A percentile compares a stretch with the other conserved stretches of the same genome.
Evolutionary conservation across 1,140 invertebrate species (phyloP).

Genomic region (Ruditapes philippinarum): DNA sequence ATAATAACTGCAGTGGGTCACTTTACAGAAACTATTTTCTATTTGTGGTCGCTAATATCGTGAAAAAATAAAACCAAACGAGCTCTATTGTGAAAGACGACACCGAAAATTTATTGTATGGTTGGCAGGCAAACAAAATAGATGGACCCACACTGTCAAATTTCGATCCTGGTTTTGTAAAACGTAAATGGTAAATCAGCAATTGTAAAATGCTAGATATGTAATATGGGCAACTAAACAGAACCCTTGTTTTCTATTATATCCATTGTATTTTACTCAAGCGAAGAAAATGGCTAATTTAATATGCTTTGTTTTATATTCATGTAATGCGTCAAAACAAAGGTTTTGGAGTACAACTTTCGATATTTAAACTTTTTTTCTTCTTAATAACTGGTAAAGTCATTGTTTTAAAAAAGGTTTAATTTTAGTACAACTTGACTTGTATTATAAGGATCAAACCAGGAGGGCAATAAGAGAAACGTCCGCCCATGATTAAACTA

Average conservation of each 20-base stretch:
- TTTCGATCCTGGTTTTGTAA: not conserved
- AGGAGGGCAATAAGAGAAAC: too few species aligned
- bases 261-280: not conserved
- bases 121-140: not conserved
- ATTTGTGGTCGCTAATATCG: not conserved
- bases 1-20: not conserved
- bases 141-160: not conserved
- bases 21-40: not conserved
- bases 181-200: too few species aligned
- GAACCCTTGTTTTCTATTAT: not conserved
- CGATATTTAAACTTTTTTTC: not conserved
- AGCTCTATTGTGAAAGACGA: slow-evolving; percentile 10
- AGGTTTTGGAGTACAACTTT: not conserved
- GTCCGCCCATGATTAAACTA: too few species aligned
- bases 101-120: not conserved
- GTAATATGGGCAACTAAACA: not conserved
- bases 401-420: not conserved
- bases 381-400: not conserved
- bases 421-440: not conserved
- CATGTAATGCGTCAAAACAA: not conserved
- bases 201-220: too few species aligned
- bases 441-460: not conserved
- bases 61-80: not conserved
- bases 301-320: not conserved
- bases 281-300: not conserved